Evolutionary conservation across 2,888 invertebrate genomes (phyloP).

Genomic region (Melikaiella ostensackeni): DNA sequence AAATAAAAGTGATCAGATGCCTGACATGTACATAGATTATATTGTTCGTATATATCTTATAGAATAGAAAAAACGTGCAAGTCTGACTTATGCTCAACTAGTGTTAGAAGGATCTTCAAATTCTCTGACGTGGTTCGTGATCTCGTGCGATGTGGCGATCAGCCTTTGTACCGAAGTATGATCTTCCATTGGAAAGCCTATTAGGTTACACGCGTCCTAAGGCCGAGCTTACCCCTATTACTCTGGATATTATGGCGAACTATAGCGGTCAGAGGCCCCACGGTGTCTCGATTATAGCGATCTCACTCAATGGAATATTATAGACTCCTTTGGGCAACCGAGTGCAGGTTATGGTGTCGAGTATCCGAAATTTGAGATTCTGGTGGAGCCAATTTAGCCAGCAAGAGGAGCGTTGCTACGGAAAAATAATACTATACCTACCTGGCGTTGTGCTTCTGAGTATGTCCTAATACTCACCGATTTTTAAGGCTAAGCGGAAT

Average conservation of each 20-base stretch:
- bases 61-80: conserved; percentile 8
- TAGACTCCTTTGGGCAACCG: conserved; percentile 60
- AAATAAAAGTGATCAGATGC: too few relatives aligned
- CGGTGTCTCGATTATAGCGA: conserved; percentile 65
- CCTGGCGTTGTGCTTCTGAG: conserved; percentile 53
- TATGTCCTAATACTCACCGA: conserved; percentile 42
- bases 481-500: neutral
- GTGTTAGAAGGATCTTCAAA: conserved; percentile 73
- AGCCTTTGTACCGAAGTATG: conserved; percentile 74
- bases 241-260: conserved; percentile 52
- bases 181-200: conserved; percentile 74
- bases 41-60: too few relatives aligned
- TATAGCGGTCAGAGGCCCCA: conserved; percentile 47
- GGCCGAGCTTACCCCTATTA: conserved; percentile 48
- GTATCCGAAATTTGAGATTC: conserved; percentile 72
- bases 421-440: conserved; percentile 69
- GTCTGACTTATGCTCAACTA: conserved; percentile 61
- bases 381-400: conserved; percentile 72
- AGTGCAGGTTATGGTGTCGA: conserved; percentile 60
- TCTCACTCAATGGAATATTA: conserved; percentile 65
- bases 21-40: too few relatives aligned
- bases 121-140: conserved; percentile 73
- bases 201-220: conserved; percentile 68
- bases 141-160: conserved; percentile 77
- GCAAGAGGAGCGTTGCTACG: conserved; percentile 53